A percentile compares a stretch with the other conserved stretches of the same genome.
Evolutionary conservation across 2,888 invertebrate genomes (phyloP).

Genomic region (Serripes groenlandicus): DNA sequence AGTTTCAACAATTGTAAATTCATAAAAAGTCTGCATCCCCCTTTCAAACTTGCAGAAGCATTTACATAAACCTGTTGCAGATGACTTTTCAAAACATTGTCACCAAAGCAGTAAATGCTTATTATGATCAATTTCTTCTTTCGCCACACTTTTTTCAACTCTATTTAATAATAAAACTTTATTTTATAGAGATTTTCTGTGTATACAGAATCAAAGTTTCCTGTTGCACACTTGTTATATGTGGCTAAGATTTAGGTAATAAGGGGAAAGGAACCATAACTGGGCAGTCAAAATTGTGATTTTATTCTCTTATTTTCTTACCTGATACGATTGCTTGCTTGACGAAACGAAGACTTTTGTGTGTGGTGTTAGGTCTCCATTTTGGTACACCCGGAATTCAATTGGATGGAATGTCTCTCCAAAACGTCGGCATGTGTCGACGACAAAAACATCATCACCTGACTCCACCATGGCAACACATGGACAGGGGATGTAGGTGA

Average conservation of each 20-base stretch:
- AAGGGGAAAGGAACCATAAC: too few relatives aligned
- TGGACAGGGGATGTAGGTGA: conserved; percentile 66
- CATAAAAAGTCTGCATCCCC: too few relatives aligned
- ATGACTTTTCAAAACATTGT: neutral
- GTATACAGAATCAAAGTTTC: too few relatives aligned
- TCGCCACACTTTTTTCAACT: neutral
- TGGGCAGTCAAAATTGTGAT: too few relatives aligned
- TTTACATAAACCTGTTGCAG: too few relatives aligned
- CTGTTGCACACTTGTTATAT: too few relatives aligned
- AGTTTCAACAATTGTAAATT: too few relatives aligned
- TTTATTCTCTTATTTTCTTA: too few relatives aligned
- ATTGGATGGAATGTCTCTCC: conserved; percentile 31
- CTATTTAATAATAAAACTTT: neutral
- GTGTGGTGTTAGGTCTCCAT: conserved; percentile 72
- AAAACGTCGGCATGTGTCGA: conserved; percentile 72
- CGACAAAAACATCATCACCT: conserved; percentile 78
- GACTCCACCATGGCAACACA: conserved; percentile 78
- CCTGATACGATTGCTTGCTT: conserved; percentile 73
- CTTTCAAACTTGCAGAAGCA: too few relatives aligned
- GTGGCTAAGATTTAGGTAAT: too few relatives aligned
- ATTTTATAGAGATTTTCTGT: too few relatives aligned
- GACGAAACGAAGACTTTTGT: conserved; percentile 66
- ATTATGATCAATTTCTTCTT: neutral
- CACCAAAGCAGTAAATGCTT: neutral
- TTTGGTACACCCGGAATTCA: conserved; percentile 64